Conservation (phyloP, 2,113 vertebrate species). For the Cyrtonyx montezumae region DNA sequence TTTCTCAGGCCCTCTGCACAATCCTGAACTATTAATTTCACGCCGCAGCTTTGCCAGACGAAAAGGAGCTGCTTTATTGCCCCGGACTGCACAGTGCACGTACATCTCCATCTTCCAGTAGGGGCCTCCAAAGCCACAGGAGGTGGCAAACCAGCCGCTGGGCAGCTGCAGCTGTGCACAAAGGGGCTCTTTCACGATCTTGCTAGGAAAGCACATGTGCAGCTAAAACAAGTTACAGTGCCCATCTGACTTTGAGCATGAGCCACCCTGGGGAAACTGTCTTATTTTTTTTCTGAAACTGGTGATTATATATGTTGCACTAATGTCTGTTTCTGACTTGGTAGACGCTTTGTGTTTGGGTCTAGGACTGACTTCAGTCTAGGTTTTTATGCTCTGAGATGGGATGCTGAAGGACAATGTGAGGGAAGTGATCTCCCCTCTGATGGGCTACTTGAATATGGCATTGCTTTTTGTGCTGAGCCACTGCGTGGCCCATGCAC, state of each 20-base stretch:
- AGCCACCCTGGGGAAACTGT: neutral
- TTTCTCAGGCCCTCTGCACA: neutral
- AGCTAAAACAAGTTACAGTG: conserved; percentile 36
- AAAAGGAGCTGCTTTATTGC: conserved; percentile 6
- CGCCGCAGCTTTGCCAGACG: conserved; percentile 4
- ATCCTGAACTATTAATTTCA: neutral
- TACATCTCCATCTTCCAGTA: conserved; percentile 48
- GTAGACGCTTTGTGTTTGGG: neutral
- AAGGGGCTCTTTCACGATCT: conserved; percentile 46
- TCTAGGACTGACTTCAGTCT: neutral
- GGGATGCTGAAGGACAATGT: neutral
- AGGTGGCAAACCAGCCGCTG: neutral
- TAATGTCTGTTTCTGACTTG: neutral
- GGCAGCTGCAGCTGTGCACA: conserved; percentile 56
- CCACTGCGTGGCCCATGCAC: neutral
- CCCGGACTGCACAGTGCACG: fast-evolving
- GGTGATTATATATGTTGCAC: neutral
- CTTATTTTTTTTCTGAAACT: neutral
- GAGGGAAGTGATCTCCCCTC: neutral
- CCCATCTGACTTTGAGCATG: conserved; percentile 44
- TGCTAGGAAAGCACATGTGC: conserved; percentile 41
- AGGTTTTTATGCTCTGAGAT: neutral
- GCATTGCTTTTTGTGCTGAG: neutral
- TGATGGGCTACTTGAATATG: fast-evolving
- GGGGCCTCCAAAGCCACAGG: conserved; percentile 52